These are phyloP conservation scores for Mus caroli DNA, from an alignment of 2,797 vertebrate genomes.

Conservation along the genomic window DNA sequence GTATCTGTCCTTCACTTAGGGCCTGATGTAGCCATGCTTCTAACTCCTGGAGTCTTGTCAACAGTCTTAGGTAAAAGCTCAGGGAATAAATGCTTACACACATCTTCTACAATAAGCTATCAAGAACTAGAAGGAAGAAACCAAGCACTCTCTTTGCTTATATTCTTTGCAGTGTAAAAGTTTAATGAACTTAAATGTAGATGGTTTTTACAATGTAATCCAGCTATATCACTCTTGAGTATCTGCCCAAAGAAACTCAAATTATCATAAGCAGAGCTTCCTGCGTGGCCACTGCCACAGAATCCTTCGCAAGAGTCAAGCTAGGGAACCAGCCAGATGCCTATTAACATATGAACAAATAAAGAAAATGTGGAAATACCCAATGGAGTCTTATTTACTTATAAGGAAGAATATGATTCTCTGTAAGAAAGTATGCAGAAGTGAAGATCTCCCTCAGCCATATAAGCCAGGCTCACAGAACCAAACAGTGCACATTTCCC, in stretches of 20 bases:
- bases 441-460: background rate
- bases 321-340: background rate
- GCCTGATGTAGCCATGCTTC: background rate
- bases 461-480: background rate
- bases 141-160: background rate
- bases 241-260: background rate
- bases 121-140: slow-evolving; percentile 28
- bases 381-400: background rate
- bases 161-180: background rate
- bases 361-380: background rate
- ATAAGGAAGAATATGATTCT: background rate
- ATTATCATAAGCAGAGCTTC: background rate
- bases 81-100: background rate
- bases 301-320: background rate
- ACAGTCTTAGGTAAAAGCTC: background rate
- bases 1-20: background rate
- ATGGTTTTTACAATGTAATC: background rate
- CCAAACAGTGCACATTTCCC: background rate
- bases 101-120: background rate
- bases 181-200: slow-evolving; percentile 13
- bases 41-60: background rate
- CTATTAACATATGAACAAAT: no score
- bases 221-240: background rate
- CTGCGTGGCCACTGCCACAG: background rate
- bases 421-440: background rate